Evolutionary conservation across 30 jellyfish, hydroid and myxozoan species (phyloP), one percentile per base, ranked within the genome.

Genomic region (Catostylus mosaicus): DNA sequence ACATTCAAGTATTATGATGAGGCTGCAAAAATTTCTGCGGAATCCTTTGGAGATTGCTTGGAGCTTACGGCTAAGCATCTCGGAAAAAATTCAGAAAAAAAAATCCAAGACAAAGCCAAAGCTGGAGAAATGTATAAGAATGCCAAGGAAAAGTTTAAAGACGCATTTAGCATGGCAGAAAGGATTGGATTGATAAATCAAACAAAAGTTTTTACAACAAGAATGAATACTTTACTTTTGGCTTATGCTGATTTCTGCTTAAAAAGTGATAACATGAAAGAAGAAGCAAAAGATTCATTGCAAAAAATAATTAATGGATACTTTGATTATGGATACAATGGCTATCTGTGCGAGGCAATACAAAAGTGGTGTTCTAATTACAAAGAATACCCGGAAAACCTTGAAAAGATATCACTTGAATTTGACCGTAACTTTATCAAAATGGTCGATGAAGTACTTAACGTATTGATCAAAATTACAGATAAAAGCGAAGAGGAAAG

Each of bases 41-140:
- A 69, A 35, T 30, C 81, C 7, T 69, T 69, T 37, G 81, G 81
- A n/a, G 81, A n/a, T 26, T 26, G 65, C 20, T 69, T 9, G 14
- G 23, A 48, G 27, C 23, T 2, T 4, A 23, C 20, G 4, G 63
- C 36, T 69, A n/a, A 35, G 24, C 20, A 30, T n/a, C 46, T 34
- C 31, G 66, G n/a, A 30, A 30, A 34, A 18, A 48, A 0, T 14
- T 1, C 30, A 48, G 51, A 30, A 16, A 48, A 11, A 1, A 36
- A 34, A 26, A 12, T 19, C 16, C n/a, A n/a, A n/a, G 75, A 62
- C 34, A 33, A 14, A 4, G 45, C 20, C 30, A 62, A 62, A 9
- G 81, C 66, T 12, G 19, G 19, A 20, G 5, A 45, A 20, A 7
- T 19, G n/a, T n/a, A n/a, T n/a, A n/a, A n/a, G n/a, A n/a, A n/a